Evolutionary conservation across 2,888 invertebrate genomes (phyloP).

Genomic region (Petrophora chlorosata): DNA sequence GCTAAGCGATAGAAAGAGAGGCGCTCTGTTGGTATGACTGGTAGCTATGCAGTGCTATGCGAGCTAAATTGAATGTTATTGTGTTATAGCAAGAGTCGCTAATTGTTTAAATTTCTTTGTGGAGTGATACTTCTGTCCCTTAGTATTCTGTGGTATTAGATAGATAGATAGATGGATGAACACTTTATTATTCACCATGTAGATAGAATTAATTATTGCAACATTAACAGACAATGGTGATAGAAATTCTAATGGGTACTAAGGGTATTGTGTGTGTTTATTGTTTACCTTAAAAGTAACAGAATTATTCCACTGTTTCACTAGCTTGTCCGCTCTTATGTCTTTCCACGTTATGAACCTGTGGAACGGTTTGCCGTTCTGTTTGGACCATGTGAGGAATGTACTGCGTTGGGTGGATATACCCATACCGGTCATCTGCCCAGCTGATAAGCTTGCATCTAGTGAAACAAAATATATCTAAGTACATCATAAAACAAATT

Average conservation of each 20-base stretch:
- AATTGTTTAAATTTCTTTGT: no score
- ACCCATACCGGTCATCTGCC: conserved; percentile 90
- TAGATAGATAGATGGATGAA: no score
- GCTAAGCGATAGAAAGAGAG: no score
- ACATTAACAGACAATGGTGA: background rate
- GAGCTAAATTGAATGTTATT: no score
- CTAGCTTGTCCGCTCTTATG: conserved; percentile 88
- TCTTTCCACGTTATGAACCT: conserved; percentile 97
- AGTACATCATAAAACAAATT: background rate
- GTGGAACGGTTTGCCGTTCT: conserved; percentile 90
- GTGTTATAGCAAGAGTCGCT: no score
- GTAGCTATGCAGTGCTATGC: no score
- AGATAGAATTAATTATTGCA: no score
- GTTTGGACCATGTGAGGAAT: conserved; percentile 92
- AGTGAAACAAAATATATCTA: background rate
- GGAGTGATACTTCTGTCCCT: no score
- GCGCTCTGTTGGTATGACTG: no score
- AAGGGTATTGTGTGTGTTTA: background rate
- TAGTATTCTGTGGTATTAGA: no score
- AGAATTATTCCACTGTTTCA: conserved; percentile 91
- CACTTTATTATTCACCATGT: no score
- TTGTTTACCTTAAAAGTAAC: conserved; percentile 84
- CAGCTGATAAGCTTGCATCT: conserved; percentile 88
- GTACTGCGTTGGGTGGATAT: conserved; percentile 92
- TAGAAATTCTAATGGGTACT: background rate